Percentiles rank a stretch among this genome's conserved stretches.
phyloP scores from a whole-genome alignment of 2,888 invertebrate genomes.

The Heteromurus nitidus region DNA sequence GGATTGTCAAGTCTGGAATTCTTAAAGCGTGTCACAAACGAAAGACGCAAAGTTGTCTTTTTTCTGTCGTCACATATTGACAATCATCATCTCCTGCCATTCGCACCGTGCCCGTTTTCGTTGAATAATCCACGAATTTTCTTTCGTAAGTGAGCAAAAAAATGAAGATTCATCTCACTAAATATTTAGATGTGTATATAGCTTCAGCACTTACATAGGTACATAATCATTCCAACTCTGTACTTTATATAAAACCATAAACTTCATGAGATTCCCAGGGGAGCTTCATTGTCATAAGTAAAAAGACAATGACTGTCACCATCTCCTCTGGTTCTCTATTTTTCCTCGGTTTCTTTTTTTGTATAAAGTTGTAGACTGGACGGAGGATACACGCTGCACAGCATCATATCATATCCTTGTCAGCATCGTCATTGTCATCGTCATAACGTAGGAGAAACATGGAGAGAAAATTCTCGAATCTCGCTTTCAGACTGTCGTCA shows the following conservation, averaged over 20 bases:
- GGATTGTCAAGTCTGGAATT: too few relatives aligned
- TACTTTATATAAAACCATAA: too few relatives aligned
- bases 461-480: conserved; percentile 51
- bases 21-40: not conserved
- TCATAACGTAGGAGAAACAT: conserved; percentile 39
- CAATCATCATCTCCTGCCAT: not conserved
- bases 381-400: conserved; percentile 38
- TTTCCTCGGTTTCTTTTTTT: not conserved
- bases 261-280: conserved; percentile 51
- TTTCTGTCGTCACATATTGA: conserved; percentile 1
- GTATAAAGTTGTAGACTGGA: conserved; percentile 4
- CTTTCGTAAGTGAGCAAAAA: not conserved
- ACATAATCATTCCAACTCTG: too few relatives aligned
- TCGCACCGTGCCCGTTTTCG: not conserved
- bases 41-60: conserved; percentile 1
- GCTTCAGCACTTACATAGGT: too few relatives aligned
- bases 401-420: conserved; percentile 37
- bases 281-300: conserved; percentile 58
- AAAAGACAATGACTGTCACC: conserved; percentile 58
- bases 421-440: conserved; percentile 40
- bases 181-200: not conserved
- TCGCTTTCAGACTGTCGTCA: conserved; percentile 54
- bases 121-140: not conserved
- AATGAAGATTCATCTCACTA: not conserved
- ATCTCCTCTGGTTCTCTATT: conserved; percentile 20